A percentile compares a stretch with the other conserved stretches of the same genome.
These are phyloP conservation scores for Clunio marinus DNA, from an alignment of 2,888 invertebrate genomes.

Conservation along the genomic window DNA sequence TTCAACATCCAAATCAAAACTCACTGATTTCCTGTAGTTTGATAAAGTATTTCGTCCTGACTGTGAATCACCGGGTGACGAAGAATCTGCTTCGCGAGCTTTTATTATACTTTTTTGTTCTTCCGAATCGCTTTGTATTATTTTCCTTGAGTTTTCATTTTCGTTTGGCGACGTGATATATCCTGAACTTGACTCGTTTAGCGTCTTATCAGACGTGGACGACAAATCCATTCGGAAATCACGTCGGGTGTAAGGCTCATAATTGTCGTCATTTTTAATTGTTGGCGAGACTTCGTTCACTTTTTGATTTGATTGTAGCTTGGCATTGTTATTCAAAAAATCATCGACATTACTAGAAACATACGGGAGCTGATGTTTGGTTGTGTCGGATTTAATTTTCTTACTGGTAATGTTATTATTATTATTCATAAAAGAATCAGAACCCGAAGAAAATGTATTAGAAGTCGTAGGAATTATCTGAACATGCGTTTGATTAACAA, in stretches of 20 bases:
- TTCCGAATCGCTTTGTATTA: not conserved
- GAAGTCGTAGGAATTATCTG: not conserved
- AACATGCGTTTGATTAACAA: conserved; percentile 6
- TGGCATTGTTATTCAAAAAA: conserved; percentile 19
- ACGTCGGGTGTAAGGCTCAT: conserved; percentile 31
- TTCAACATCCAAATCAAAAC: conserved; percentile 51
- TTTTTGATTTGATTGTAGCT: not conserved
- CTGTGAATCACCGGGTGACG: conserved; percentile 27
- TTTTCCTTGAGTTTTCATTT: conserved; percentile 11
- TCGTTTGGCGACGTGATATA: conserved; percentile 35
- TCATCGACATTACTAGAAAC: conserved; percentile 29
- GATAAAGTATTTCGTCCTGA: conserved; percentile 7
- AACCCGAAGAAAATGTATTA: no score
- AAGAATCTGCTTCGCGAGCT: conserved; percentile 19
- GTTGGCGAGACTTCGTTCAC: not conserved
- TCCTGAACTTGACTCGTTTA: conserved; percentile 28
- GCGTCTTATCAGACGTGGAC: not conserved
- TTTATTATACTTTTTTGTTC: not conserved
- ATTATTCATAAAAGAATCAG: not conserved
- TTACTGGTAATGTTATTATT: not conserved
- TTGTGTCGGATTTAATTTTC: not conserved
- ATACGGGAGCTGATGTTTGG: not conserved
- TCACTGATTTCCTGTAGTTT: conserved; percentile 49
- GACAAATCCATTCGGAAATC: conserved; percentile 28
- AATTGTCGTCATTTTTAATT: conserved; percentile 20